Base-by-base conservation (phyloP, 92 coral and sea anemone species). In the Umimayanthus chanpuru region DNA sequence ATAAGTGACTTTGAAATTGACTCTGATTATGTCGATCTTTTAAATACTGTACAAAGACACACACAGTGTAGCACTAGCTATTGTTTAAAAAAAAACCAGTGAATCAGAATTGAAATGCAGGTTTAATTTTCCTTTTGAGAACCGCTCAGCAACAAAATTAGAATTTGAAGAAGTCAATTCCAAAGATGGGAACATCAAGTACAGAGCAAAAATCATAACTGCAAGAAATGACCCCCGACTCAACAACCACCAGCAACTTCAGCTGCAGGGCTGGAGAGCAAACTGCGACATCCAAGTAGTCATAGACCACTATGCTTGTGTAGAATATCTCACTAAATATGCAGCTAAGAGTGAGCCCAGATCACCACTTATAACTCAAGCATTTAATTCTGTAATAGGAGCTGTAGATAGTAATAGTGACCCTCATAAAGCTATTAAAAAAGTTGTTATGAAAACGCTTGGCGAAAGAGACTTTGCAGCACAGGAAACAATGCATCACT, bases 381-480 rank as follows among this genome's bases (percentile, higher is more conserved):
- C 92, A 56, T 92, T 92, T 71, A 92, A 87, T 56, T 25, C 89
- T n/a, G n/a, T n/a, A n/a, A n/a, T n/a, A n/a, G n/a, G n/a, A n/a
- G n/a, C n/a, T n/a, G n/a, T n/a, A n/a, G 29, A 44, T 47, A 76
- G 6, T 67, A 86, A 58, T 68, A 89, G 86, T 82, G 83, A 89
- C 50, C 79, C 94, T 30, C 88, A 92, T 68, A 89, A 80, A 26
- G 85, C 85, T 39, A 85, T 92, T 26, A 92, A 85, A 68, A 89
- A 89, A 78, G 65, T 92, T 18, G 82, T 90, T 12, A 90, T 92
- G 91, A 90, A 85, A 92, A 82, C 91, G 25, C 89, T 92, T 78
- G 95, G 95, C 18, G 91, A 90, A 73, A 88, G 95, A 78, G 93
- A 92, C 90, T 90, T 76, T 83, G 82, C 89, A 78, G 93, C 94